Evolutionary conservation across 2,888 invertebrate species (phyloP).

Genomic region (Oscheius onirici): DNA sequence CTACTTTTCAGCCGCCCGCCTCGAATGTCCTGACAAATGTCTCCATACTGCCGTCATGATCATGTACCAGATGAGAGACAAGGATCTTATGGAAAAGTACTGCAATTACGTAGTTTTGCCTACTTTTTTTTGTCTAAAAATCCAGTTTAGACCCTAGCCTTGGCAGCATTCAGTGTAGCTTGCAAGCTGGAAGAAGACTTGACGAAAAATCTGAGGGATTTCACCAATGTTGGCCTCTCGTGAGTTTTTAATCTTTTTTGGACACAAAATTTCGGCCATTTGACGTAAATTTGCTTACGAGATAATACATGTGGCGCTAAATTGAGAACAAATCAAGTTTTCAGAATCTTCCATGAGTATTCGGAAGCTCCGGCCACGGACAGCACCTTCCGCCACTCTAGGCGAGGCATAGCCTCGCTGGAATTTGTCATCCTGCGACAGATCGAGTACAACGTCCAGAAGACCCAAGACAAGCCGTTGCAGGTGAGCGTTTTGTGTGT

Average conservation of each 20-base stretch:
- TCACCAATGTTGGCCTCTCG: slow-evolving; percentile 33
- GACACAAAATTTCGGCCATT: too few relatives aligned
- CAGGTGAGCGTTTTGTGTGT: slow-evolving; percentile 3
- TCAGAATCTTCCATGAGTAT: slow-evolving; percentile 33
- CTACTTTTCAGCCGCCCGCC: slow-evolving; percentile 31
- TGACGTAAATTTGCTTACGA: too few relatives aligned
- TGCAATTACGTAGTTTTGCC: slow-evolving; percentile 39
- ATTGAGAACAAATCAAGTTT: too few relatives aligned
- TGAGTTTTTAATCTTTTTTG: neutral
- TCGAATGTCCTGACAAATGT: slow-evolving; percentile 36
- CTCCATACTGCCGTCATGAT: slow-evolving; percentile 36
- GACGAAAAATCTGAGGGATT: slow-evolving; percentile 30
- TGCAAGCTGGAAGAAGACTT: slow-evolving; percentile 35
- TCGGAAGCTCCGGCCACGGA: slow-evolving; percentile 8
- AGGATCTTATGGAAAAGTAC: slow-evolving; percentile 19
- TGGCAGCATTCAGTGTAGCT: slow-evolving; percentile 30
- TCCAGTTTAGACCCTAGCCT: slow-evolving; percentile 31
- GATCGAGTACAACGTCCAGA: slow-evolving; percentile 21
- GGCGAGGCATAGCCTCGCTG: slow-evolving; percentile 21
- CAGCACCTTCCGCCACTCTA: slow-evolving; percentile 11
- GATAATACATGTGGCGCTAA: too few relatives aligned
- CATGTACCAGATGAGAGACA: slow-evolving; percentile 33
- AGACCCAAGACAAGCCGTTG: slow-evolving; percentile 27
- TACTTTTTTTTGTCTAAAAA: neutral
- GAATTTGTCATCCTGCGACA: slow-evolving; percentile 37